These are phyloP conservation scores for Luidia sarsii DNA, from an alignment of 53 echinoderm and acorn worm genomes.

Conservation along the genomic window DNA sequence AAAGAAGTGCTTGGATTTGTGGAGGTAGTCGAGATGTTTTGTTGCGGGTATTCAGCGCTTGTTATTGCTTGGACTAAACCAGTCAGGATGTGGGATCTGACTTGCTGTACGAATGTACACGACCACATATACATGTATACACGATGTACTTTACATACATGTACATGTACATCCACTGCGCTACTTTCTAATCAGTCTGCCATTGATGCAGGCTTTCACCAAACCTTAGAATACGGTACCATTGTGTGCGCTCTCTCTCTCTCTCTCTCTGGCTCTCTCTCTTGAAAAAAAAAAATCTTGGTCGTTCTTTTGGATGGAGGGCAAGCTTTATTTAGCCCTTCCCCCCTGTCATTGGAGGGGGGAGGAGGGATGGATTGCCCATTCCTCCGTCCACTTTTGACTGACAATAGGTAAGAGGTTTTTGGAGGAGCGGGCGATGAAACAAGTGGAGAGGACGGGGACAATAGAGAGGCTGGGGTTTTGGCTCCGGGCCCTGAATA, in stretches of 20 bases:
- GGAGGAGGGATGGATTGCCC: not conserved
- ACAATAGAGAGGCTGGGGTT: conserved; percentile 12
- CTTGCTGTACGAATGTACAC: too few relatives aligned
- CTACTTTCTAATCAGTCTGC: conserved; percentile 33
- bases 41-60: too few relatives aligned
- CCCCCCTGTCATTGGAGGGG: not conserved
- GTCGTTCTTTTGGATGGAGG: not conserved
- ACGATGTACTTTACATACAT: too few relatives aligned
- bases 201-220: not conserved
- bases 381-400: not conserved
- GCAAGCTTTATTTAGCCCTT: not conserved
- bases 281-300: not conserved
- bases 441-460: not conserved
- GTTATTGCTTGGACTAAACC: too few relatives aligned
- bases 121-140: too few relatives aligned
- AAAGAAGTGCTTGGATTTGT: too few relatives aligned
- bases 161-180: too few relatives aligned
- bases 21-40: too few relatives aligned
- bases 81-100: too few relatives aligned
- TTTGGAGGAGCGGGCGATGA: not conserved
- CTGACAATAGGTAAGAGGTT: conserved; percentile 16
- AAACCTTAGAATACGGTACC: too few relatives aligned
- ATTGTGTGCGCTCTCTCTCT: too few relatives aligned
- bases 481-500: not conserved
- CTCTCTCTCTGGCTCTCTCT: too few relatives aligned